Conservation (phyloP, 2,888 invertebrate genomes). For the Leptinotarsa haldemani region DNA sequence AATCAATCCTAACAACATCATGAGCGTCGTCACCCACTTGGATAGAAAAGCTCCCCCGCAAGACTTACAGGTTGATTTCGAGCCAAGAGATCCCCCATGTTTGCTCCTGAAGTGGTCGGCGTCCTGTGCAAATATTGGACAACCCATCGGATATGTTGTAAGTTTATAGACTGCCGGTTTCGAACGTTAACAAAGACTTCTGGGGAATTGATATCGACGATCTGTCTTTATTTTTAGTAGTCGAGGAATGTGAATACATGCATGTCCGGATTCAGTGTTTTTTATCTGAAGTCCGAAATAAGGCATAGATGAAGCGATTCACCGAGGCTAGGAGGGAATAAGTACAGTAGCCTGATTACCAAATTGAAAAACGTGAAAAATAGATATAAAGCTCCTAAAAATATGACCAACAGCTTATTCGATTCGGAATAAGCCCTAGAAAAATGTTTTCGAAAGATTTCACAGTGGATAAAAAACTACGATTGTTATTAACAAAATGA, state of each 20-base stretch:
- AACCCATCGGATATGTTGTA: constrained; percentile 56
- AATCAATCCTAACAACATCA: constrained; percentile 54
- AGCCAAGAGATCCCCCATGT: constrained; percentile 54
- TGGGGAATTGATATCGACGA: neutral
- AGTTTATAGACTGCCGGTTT: constrained; percentile 40
- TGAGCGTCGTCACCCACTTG: constrained; percentile 54
- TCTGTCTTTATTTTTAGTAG: constrained; percentile 1
- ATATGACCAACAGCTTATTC: too few species aligned
- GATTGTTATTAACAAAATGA: too few species aligned
- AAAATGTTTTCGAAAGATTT: too few species aligned
- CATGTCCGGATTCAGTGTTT: neutral
- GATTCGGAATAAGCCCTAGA: too few species aligned
- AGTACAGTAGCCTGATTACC: too few species aligned
- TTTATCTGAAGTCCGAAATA: neutral
- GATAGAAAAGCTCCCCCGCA: constrained; percentile 51
- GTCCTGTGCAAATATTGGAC: constrained; percentile 56
- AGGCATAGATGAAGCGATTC: neutral
- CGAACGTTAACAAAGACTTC: constrained; percentile 7
- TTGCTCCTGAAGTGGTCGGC: constrained; percentile 58
- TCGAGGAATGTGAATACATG: neutral
- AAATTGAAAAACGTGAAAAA: too few species aligned
- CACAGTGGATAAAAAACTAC: too few species aligned
- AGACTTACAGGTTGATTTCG: constrained; percentile 55
- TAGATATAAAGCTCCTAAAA: too few species aligned
- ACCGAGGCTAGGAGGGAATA: too few species aligned